Conservation (phyloP, 2,888 invertebrate genomes). For the Smittia aterrima region DNA sequence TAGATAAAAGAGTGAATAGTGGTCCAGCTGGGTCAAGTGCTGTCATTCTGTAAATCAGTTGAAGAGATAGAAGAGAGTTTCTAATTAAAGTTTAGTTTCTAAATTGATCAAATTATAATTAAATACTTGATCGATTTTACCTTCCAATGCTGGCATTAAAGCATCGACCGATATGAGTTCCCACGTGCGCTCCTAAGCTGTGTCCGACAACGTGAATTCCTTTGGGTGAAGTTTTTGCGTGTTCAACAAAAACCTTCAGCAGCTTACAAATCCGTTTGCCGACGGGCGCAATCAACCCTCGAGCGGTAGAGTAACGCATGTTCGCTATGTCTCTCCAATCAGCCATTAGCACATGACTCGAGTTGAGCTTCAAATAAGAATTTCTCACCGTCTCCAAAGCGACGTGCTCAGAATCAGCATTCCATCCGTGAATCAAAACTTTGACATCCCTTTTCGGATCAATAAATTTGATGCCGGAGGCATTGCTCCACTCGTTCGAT, state of each 20-base stretch:
- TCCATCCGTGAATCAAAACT: slow-evolving; percentile 51
- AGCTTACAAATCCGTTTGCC: slow-evolving; percentile 46
- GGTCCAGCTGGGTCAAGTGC: slow-evolving; percentile 54
- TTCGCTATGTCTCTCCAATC: slow-evolving; percentile 51
- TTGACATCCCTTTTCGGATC: slow-evolving; percentile 44
- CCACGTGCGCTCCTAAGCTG: slow-evolving; percentile 52
- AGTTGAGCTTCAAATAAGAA: slow-evolving; percentile 33
- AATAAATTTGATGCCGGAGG: slow-evolving; percentile 17
- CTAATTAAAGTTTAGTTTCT: background rate
- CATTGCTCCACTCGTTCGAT: background rate
- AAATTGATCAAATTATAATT: background rate
- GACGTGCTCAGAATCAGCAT: slow-evolving; percentile 48
- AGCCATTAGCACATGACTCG: slow-evolving; percentile 47
- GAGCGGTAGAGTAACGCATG: slow-evolving; percentile 48
- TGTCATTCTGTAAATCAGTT: slow-evolving; percentile 41
- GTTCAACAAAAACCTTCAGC: slow-evolving; percentile 47
- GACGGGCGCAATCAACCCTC: slow-evolving; percentile 47
- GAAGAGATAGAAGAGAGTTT: background rate
- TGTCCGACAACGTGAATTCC: slow-evolving; percentile 51
- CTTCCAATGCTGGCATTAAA: slow-evolving; percentile 49
- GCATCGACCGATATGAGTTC: slow-evolving; percentile 49
- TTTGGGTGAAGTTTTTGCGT: slow-evolving; percentile 42
- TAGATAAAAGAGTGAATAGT: slow-evolving; percentile 47
- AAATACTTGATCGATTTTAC: slow-evolving; percentile 11
- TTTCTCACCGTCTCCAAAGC: slow-evolving; percentile 43